These are phyloP conservation scores for Erpobdella octoculata DNA, from an alignment of 2,888 invertebrate genomes.

Conservation along the genomic window DNA sequence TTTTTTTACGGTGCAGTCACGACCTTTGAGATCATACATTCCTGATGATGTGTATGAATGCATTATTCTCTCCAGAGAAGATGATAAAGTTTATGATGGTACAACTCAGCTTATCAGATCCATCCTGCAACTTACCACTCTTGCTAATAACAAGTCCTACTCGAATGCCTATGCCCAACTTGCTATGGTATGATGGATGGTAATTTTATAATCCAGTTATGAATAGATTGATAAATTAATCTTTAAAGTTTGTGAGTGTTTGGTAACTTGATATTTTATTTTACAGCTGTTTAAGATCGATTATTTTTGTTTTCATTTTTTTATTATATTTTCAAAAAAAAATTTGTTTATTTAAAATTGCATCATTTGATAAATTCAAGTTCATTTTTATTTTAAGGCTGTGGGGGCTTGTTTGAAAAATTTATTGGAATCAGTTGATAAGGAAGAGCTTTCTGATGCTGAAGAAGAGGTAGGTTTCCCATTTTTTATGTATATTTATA, in stretches of 20 bases:
- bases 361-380: background rate
- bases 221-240: background rate
- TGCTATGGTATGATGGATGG: constrained; percentile 1
- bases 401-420: constrained; percentile 1
- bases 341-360: too few species aligned
- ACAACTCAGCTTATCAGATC: constrained; percentile 14
- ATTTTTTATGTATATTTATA: too few species aligned
- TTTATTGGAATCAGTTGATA: background rate
- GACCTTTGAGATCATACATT: background rate
- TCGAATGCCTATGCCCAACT: constrained; percentile 15
- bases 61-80: background rate
- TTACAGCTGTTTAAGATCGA: background rate
- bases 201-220: too few species aligned
- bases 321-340: too few species aligned
- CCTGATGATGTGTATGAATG: background rate
- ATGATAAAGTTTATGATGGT: constrained; percentile 9
- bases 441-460: background rate
- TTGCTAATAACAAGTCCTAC: constrained; percentile 2
- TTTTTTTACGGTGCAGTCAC: background rate
- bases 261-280: background rate
- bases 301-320: background rate
- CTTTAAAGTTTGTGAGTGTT: background rate
- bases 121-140: constrained; percentile 7
- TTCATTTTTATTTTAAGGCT: background rate
- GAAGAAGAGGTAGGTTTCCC: background rate